phyloP scores from a whole-genome alignment of 2,797 vertebrate genomes.

The Poeciliopsis presidionis region DNA sequence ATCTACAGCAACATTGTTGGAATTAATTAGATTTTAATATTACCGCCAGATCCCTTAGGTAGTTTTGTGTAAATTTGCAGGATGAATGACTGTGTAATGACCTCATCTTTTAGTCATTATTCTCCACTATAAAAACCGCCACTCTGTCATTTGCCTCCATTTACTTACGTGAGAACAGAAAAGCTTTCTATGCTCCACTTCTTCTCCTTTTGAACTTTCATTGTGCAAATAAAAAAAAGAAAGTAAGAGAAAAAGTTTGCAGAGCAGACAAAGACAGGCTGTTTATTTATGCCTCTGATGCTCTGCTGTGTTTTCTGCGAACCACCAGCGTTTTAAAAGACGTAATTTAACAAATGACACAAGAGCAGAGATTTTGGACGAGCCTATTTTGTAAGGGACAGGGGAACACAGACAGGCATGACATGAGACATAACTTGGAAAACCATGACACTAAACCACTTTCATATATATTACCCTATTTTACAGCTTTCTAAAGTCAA shows the following conservation, averaged over 20 bases:
- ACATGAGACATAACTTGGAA: accelerated
- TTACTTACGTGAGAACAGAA: slow-evolving; percentile 50
- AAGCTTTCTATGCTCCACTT: background rate
- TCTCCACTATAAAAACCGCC: slow-evolving; percentile 39
- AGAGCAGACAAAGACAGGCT: slow-evolving; percentile 8
- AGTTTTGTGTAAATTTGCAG: slow-evolving; percentile 40
- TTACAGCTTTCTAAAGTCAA: accelerated
- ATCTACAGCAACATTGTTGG: slow-evolving; percentile 22
- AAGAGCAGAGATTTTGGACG: slow-evolving; percentile 58
- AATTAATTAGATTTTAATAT: slow-evolving; percentile 46
- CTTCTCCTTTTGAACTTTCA: slow-evolving; percentile 1
- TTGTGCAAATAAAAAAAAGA: slow-evolving; percentile 2
- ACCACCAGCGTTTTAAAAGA: slow-evolving; percentile 52
- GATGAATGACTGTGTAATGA: slow-evolving; percentile 49
- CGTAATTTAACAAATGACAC: slow-evolving; percentile 75
- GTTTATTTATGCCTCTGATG: slow-evolving; percentile 18
- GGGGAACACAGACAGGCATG: slow-evolving; percentile 1
- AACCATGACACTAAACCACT: accelerated
- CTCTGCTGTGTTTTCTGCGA: slow-evolving; percentile 31
- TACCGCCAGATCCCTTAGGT: slow-evolving; percentile 20
- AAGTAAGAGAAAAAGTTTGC: background rate
- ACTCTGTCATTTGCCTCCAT: slow-evolving; percentile 51
- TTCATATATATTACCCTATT: accelerated
- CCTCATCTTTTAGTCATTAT: slow-evolving; percentile 55
- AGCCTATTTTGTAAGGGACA: slow-evolving; percentile 31